These are phyloP conservation scores for Drosophila mettleri DNA, from an alignment of 2,888 invertebrate species.

Conservation along the genomic window DNA sequence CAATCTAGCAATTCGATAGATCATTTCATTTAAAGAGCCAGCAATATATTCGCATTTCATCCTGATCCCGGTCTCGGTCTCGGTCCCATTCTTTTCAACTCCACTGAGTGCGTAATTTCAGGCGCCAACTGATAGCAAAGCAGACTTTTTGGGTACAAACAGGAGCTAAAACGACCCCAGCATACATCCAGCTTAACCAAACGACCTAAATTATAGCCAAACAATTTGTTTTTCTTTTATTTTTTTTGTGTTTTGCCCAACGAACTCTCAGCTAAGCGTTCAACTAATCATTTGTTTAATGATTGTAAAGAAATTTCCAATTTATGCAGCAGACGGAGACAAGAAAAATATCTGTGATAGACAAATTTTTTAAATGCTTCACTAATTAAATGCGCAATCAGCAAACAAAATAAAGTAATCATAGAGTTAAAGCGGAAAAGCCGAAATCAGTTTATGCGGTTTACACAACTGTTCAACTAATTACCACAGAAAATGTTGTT, in stretches of 20 bases:
- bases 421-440: conserved; percentile 24
- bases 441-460: conserved; percentile 68
- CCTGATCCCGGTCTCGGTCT: conserved; percentile 35
- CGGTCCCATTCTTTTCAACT: conserved; percentile 59
- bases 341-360: conserved; percentile 24
- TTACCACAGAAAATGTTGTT: conserved; percentile 59
- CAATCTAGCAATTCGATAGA: conserved; percentile 28
- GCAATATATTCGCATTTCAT: conserved; percentile 28
- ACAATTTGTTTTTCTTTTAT: conserved; percentile 25
- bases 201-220: conserved; percentile 59
- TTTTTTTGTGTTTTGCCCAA: too few species aligned
- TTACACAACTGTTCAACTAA: conserved; percentile 62
- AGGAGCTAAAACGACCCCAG: conserved; percentile 5
- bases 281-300: conserved; percentile 69
- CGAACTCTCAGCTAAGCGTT: conserved; percentile 27
- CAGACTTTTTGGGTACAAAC: conserved; percentile 33
- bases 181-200: neutral
- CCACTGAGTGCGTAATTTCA: conserved; percentile 57
- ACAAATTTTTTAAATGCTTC: conserved; percentile 16
- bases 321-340: conserved; percentile 46
- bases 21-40: conserved; percentile 32
- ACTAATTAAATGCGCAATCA: neutral
- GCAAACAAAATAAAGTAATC: conserved; percentile 10
- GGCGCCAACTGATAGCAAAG: conserved; percentile 40
- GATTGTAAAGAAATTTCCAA: conserved; percentile 60